Conservation (phyloP, 2,113 vertebrate species). For the Hypanus sabinus region DNA sequence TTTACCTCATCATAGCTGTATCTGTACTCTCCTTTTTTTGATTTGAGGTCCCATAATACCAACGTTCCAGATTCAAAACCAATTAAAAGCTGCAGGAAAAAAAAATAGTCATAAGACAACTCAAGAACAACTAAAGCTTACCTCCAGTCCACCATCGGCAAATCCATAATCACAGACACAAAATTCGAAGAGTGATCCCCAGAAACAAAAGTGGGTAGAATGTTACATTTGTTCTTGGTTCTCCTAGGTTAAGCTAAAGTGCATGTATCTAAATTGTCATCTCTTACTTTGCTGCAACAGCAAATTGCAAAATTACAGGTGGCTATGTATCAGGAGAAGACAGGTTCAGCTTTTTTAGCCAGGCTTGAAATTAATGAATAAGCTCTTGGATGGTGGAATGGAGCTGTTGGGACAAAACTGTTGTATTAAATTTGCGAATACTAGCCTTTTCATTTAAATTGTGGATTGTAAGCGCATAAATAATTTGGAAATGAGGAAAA, state of each 20-base stretch:
- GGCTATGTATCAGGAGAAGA: background rate
- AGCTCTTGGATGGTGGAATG: background rate
- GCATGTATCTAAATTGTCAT: background rate
- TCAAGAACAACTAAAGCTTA: background rate
- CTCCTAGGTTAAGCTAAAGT: background rate
- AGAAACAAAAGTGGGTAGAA: background rate
- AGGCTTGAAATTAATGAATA: background rate
- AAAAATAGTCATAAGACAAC: conserved; percentile 39
- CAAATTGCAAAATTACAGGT: background rate
- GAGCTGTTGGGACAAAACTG: background rate
- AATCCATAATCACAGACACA: background rate
- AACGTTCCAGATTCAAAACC: conserved; percentile 95
- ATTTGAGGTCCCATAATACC: conserved; percentile 96
- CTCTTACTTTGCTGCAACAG: background rate
- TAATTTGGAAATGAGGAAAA: background rate
- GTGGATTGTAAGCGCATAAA: background rate
- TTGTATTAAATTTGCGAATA: background rate
- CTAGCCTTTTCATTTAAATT: background rate
- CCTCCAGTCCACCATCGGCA: background rate
- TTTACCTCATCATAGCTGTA: conserved; percentile 96
- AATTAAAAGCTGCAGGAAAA: conserved; percentile 83
- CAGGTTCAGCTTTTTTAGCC: background rate
- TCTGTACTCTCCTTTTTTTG: conserved; percentile 96
- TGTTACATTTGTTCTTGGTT: background rate
- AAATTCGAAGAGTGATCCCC: background rate